Evolutionary conservation across 2,888 invertebrate genomes (phyloP), one percentile per base, ranked within the genome.

Genomic region (Silvanus unidentatus): DNA sequence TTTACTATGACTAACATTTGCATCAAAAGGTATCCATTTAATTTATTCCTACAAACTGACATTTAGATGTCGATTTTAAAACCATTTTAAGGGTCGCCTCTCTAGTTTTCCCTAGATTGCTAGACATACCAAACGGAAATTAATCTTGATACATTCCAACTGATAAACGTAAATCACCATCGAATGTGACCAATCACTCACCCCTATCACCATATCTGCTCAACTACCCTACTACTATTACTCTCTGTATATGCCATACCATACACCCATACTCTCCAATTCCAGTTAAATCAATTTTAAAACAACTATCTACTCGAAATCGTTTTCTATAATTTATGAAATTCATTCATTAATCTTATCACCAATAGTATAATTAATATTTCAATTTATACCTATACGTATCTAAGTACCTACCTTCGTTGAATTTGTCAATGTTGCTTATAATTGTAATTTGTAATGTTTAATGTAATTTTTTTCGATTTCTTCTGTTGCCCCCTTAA

Each of bases 11-110:
- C 53, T 57, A 56, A 60, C 50, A 54, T 53, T 56, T 51, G 45
- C 53, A 56, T 53, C 49, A 52, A 57, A 56, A 60, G 56, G 58
- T 57, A 55, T 56, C 48, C 52, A 57, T 56, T 55, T 54, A 60
- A 53, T 57, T 46, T 50, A 44, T 52, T 47, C 42, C 39, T 39
- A 47, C 45, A 47, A 47, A 45, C 43, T 48, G 47, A 51, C 47
- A 51, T 49, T 45, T 47, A 51, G 45, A 51, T 51, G 48, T 46
- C 49, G 47, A 51, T 48, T 51, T 51, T 48, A 45, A 48, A 50
- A 50, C 43, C 38, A 48, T 48, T 50, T 48, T 40, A 45, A 36
- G 44, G 47, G 43, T 45, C 42, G 47, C n/a, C 32, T 38, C 42
- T 50, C 44, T 50, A 45, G 38, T 45, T 43, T 29, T 37, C 43